Evolutionary conservation across 2,113 vertebrate genomes (phyloP), one percentile per base, ranked within the genome.

Genomic region (Orientallactaga bullata): DNA sequence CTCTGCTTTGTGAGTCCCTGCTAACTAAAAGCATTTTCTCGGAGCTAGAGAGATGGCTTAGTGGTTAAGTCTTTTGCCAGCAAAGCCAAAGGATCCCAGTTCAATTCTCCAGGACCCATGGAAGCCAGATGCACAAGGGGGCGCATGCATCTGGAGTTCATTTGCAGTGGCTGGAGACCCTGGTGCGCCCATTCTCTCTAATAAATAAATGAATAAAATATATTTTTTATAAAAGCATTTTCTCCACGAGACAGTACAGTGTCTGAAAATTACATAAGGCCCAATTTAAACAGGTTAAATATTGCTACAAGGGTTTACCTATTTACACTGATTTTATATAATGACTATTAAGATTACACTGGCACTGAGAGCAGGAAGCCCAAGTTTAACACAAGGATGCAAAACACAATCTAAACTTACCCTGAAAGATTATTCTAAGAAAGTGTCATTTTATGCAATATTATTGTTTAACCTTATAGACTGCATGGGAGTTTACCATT

Each of bases 381-480:
- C 24, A 26, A 76, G 26, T n/a, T 91, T 58, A 81, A 63, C n/a
- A 78, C 55, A 90, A 28, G 18, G 18, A 81, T 69, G 5, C 23
- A 26, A 80, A 71, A 80, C 5, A 51, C 3, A 32, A 24, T 74
- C 23, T 28, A 9, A 16, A 37, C 2, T 88, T 88, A 72, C 37
- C 63, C 15, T 90, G 66, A 63, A 76, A 82, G 81, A 24, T 32
- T 93, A 78, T 65, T 55, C 66, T 76, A 88, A 63, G 76, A 86
- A 79, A 92, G 72, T 72, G 71, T 32, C 20, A 86, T 82, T 94
- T 95, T 87, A 69, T 86, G 23, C 32, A 74, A 37, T 42, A 77
- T 55, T 65, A 51, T 35, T 13, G 5, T 3, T 47, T 72, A 76
- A 80, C 23, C 80, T 5, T 61, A 7, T 17, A 84, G 69, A 92